phyloP scores from a whole-genome alignment of 2,113 vertebrate species.

The Fukomys damarensis region DNA sequence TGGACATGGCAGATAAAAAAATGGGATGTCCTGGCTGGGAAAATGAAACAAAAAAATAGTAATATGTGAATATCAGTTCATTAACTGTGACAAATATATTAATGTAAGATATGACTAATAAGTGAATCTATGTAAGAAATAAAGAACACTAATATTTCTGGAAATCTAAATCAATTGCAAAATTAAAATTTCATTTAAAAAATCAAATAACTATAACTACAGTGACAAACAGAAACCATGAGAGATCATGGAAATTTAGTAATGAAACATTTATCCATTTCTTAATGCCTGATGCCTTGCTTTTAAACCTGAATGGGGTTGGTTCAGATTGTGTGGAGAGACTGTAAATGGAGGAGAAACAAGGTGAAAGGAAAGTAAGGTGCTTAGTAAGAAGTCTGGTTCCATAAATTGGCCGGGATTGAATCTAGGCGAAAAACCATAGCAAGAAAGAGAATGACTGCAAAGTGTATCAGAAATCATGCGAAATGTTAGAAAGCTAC shows the following conservation, averaged over 20 bases:
- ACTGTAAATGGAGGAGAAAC: background rate
- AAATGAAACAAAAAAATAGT: background rate
- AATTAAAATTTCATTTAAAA: conserved; percentile 11
- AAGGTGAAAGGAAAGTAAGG: background rate
- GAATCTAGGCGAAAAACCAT: background rate
- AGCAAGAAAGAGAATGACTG: background rate
- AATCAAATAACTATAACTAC: background rate
- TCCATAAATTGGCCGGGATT: background rate
- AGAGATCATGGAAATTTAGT: background rate
- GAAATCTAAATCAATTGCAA: background rate
- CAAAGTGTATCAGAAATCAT: background rate
- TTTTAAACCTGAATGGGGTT: background rate
- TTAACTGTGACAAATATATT: background rate
- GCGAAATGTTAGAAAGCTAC: background rate
- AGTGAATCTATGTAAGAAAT: background rate
- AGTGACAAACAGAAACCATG: background rate
- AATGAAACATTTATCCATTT: background rate
- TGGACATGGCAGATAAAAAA: background rate
- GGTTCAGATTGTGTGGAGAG: background rate
- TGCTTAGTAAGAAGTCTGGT: background rate
- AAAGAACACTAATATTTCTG: background rate
- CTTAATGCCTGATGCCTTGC: background rate
- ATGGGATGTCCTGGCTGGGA: background rate
- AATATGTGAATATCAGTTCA: background rate
- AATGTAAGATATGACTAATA: background rate